phyloP scores from a whole-genome alignment of 2,888 invertebrate genomes.

The Trimorus sp. region DNA sequence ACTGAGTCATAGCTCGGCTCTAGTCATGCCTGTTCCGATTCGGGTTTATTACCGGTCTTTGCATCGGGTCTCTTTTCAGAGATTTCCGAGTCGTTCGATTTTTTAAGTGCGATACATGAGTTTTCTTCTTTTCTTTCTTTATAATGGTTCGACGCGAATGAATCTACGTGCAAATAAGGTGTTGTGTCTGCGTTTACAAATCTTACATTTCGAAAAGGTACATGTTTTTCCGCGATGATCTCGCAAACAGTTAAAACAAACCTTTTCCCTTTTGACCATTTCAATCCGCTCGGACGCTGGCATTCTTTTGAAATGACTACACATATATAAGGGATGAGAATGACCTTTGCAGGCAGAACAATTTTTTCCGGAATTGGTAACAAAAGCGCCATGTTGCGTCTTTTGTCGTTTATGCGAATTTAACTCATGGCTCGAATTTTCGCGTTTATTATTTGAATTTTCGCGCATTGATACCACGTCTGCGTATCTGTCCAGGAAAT shows the following conservation, averaged over 20 bases:
- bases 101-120: too few species aligned
- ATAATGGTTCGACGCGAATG: too few species aligned
- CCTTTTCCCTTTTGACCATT: background rate
- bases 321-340: background rate
- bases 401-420: background rate
- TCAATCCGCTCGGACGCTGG: constrained; percentile 11
- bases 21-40: constrained; percentile 10
- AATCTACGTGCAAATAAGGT: constrained; percentile 14
- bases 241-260: constrained; percentile 32
- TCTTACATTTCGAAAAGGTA: constrained; percentile 2
- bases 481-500: constrained; percentile 27
- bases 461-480: constrained; percentile 5
- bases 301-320: constrained; percentile 6
- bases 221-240: constrained; percentile 30
- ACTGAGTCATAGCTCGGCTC: background rate
- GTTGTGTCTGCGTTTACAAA: constrained; percentile 9
- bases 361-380: background rate
- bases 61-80: too few species aligned
- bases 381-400: background rate
- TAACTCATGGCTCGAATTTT: background rate
- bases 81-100: too few species aligned
- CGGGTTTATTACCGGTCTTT: too few species aligned
- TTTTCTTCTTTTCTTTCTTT: too few species aligned
- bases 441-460: constrained; percentile 3
- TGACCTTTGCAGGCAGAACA: background rate